Conservation (phyloP, 2,797 vertebrate species). For the Hozukius guyotensis region DNA sequence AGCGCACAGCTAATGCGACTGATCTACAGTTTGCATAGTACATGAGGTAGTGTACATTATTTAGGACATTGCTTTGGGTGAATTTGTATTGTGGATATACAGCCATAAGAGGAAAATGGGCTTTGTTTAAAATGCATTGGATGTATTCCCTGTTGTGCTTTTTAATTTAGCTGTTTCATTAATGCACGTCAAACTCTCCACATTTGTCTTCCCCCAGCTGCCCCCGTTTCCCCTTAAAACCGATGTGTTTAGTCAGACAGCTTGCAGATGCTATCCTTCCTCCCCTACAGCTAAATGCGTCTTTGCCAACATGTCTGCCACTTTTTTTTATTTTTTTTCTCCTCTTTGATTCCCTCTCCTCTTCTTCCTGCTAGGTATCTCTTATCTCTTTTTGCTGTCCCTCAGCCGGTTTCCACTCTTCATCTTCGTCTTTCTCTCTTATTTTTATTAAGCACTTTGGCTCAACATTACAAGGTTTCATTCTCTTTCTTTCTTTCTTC, state of each 20-base stretch:
- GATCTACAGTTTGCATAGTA: not conserved
- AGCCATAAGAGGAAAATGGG: not conserved
- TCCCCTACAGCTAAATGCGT: conserved; percentile 46
- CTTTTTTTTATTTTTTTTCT: conserved; percentile 27
- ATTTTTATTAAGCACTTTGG: conserved; percentile 29
- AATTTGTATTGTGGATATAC: not conserved
- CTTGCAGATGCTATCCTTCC: conserved; percentile 51
- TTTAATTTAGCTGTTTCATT: conserved; percentile 37
- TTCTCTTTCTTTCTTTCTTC: not conserved
- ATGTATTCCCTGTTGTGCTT: conserved; percentile 22
- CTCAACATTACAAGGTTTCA: conserved; percentile 14
- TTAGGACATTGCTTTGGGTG: not conserved
- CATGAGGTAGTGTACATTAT: not conserved
- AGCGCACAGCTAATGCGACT: not conserved
- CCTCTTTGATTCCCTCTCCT: conserved; percentile 13
- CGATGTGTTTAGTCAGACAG: conserved; percentile 30
- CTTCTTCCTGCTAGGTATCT: conserved; percentile 27
- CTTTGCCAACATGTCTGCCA: conserved; percentile 36
- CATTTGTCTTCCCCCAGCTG: conserved; percentile 10
- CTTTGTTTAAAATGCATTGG: not conserved
- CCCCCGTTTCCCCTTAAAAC: conserved; percentile 11
- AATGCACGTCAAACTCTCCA: conserved; percentile 9
- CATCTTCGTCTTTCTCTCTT: conserved; percentile 11
- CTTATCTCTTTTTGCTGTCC: conserved; percentile 22
- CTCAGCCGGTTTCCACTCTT: conserved; percentile 16